Conservation (phyloP, 2,797 vertebrate species). For the Todus mexicanus region DNA sequence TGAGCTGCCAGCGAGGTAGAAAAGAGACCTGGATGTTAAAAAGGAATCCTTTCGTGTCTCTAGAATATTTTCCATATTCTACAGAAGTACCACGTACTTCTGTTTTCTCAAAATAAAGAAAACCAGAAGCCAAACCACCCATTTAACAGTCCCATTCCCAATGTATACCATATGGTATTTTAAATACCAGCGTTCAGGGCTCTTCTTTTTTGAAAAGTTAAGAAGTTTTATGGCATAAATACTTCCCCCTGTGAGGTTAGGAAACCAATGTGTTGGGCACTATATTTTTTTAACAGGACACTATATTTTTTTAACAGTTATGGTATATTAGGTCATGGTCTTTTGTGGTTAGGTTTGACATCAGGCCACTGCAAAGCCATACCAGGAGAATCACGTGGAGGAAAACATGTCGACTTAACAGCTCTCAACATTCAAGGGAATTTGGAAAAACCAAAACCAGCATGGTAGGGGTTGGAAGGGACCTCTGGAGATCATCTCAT, state of each 20-base stretch:
- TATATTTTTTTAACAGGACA: no score
- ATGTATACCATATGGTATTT: neutral
- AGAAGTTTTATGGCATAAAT: constrained; percentile 4
- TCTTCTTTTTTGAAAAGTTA: neutral
- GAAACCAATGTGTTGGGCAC: neutral
- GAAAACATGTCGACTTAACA: neutral
- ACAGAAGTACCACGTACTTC: neutral
- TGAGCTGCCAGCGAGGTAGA: neutral
- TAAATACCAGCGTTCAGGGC: neutral
- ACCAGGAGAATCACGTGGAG: neutral
- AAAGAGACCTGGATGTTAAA: neutral
- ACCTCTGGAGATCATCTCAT: no score
- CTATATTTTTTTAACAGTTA: constrained; percentile 45
- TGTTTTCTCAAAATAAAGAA: neutral
- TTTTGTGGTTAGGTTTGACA: constrained; percentile 6
- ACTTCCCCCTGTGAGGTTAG: constrained; percentile 32
- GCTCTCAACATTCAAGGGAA: neutral
- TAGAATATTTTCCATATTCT: neutral
- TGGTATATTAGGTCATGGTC: constrained; percentile 40
- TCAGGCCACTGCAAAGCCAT: neutral
- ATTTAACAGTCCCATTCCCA: neutral
- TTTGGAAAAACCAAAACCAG: neutral
- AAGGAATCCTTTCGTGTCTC: neutral
- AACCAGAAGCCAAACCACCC: neutral
- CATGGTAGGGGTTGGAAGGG: no score